Conservation (phyloP, 2,797 vertebrate genomes). For the Nannoperca obscura region DNA sequence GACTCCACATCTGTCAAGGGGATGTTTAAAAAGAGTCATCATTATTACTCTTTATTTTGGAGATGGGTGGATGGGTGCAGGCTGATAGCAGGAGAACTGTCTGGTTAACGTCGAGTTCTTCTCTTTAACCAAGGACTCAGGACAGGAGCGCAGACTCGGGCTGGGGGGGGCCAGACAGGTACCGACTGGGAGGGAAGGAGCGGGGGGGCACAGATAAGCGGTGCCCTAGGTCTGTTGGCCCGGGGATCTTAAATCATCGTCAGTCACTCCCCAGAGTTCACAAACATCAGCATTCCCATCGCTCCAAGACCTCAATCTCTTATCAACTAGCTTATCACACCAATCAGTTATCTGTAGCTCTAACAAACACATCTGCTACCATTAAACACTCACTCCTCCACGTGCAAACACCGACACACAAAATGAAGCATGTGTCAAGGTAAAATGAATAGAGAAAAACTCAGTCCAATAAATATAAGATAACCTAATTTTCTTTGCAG, state of each 20-base stretch:
- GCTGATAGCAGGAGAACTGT: constrained; percentile 76
- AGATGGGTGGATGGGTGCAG: constrained; percentile 72
- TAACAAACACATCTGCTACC: constrained; percentile 72
- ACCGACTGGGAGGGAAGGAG: constrained; percentile 42
- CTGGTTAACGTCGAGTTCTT: constrained; percentile 91
- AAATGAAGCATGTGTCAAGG: constrained; percentile 48
- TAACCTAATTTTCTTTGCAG: constrained; percentile 14
- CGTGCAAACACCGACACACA: constrained; percentile 57
- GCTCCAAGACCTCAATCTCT: constrained; percentile 59
- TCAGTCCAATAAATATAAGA: constrained; percentile 18
- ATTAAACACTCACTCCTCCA: constrained; percentile 73
- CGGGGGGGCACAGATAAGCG: constrained; percentile 86
- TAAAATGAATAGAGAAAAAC: constrained; percentile 38
- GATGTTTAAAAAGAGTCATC: constrained; percentile 93
- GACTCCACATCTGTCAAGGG: constrained; percentile 90
- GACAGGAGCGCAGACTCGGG: constrained; percentile 49
- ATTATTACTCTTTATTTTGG: constrained; percentile 93
- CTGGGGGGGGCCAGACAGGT: constrained; percentile 23
- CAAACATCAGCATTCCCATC: constrained; percentile 83
- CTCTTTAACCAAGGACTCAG: constrained; percentile 61
- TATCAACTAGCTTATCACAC: constrained; percentile 72
- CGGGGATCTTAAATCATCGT: constrained; percentile 88
- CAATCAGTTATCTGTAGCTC: constrained; percentile 75
- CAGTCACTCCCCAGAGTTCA: constrained; percentile 76
- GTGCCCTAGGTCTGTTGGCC: constrained; percentile 81